Percentiles rank a stretch among this genome's conserved stretches.
Conservation (phyloP, 2,888 invertebrate genomes). For the Ophion slaviceki region DNA sequence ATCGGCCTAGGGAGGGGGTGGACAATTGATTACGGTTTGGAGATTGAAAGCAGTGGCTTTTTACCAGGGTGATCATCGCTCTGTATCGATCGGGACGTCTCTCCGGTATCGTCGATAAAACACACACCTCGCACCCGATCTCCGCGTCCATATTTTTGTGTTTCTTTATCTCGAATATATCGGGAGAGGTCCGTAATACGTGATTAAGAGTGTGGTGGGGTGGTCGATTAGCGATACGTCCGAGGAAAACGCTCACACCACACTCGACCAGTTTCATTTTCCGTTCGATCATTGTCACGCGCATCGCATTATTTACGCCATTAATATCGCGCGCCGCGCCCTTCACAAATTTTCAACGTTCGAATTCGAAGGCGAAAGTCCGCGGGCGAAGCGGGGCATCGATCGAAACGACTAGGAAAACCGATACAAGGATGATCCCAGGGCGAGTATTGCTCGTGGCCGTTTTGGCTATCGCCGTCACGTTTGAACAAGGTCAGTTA, state of each 20-base stretch:
- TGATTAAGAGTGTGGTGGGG: constrained; percentile 26
- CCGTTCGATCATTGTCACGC: constrained; percentile 20
- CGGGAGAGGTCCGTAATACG: constrained; percentile 5
- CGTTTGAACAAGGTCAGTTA: constrained; percentile 54
- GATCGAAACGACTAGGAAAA: not conserved
- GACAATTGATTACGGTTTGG: not conserved
- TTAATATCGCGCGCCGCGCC: not conserved
- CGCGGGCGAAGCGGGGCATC: not conserved
- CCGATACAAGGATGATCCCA: constrained; percentile 26
- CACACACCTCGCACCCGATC: not conserved
- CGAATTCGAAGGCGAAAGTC: not conserved
- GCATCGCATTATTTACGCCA: not conserved
- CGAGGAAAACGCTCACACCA: constrained; percentile 16
- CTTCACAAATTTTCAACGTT: not conserved
- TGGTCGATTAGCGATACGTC: not conserved
- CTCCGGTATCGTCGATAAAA: constrained; percentile 44
- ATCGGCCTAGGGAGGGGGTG: not conserved
- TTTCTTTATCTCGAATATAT: constrained; percentile 33
- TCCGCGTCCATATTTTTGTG: not conserved
- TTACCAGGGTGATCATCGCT: not conserved
- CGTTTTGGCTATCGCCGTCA: constrained; percentile 28
- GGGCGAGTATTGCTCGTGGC: constrained; percentile 27
- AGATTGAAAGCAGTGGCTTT: not conserved
- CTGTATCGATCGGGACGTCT: not conserved
- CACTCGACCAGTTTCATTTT: constrained; percentile 28